A percentile compares a stretch with the other conserved stretches of the same genome.
Evolutionary conservation across 1,140 invertebrate genomes (phyloP).

Genomic region (Drosophila auraria): DNA sequence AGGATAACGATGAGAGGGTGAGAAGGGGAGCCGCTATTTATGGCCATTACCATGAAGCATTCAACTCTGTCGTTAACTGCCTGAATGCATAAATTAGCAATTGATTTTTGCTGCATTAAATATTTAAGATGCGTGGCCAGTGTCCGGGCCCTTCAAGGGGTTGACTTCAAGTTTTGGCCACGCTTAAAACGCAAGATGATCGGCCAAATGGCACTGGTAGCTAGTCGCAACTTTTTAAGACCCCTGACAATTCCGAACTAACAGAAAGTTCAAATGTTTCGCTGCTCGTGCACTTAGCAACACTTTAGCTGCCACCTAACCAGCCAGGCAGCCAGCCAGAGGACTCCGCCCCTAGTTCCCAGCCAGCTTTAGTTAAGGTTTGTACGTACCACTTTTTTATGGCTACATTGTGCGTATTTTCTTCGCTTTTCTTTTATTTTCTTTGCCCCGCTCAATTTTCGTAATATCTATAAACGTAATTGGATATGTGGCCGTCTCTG

Average conservation of each 20-base stretch:
- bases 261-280: slow-evolving; percentile 68
- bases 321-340: neutral
- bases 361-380: slow-evolving; percentile 61
- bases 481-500: slow-evolving; percentile 66
- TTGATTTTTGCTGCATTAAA: slow-evolving; percentile 65
- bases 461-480: slow-evolving; percentile 81
- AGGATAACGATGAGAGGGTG: neutral
- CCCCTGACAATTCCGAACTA: slow-evolving; percentile 58
- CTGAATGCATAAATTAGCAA: slow-evolving; percentile 67
- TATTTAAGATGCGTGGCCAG: slow-evolving; percentile 42
- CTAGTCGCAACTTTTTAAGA: slow-evolving; percentile 54
- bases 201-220: slow-evolving; percentile 8
- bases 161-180: slow-evolving; percentile 37
- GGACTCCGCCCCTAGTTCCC: slow-evolving; percentile 1
- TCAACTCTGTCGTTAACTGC: slow-evolving; percentile 42
- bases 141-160: slow-evolving; percentile 9
- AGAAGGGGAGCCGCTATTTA: slow-evolving; percentile 40
- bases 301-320: slow-evolving; percentile 43
- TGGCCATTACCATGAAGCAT: slow-evolving; percentile 56
- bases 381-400: slow-evolving; percentile 60
- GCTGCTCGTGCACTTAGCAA: slow-evolving; percentile 58
- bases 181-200: slow-evolving; percentile 38
- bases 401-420: slow-evolving; percentile 69
- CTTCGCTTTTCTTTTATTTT: slow-evolving; percentile 27
- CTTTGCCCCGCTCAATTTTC: slow-evolving; percentile 40